Evolutionary conservation across 2,888 invertebrate genomes (phyloP), one percentile per base, ranked within the genome.

Genomic region (Cyclophora punctaria): DNA sequence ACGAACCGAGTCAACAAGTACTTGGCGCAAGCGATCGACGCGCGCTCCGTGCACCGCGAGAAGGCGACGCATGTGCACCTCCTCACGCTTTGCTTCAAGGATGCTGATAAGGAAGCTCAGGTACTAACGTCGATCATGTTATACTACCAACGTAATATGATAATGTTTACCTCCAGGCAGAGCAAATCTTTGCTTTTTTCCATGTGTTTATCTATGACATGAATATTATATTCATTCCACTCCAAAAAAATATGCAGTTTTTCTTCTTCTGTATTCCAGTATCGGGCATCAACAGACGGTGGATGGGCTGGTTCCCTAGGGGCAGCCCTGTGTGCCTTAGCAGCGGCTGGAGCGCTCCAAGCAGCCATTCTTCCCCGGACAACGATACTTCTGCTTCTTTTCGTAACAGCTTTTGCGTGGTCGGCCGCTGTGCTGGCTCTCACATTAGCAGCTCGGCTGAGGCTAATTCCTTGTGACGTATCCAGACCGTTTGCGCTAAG

Each of bases 1-100:
- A 94, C 94, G 41, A 97, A 96, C 85, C 92, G 97, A 62, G 96
- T 97, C 52, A 97, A 97, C 90, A 96, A 96, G 79, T 96, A 95
- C 84, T 90, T 97, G 68, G 94, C 95, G 54, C 96, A 96, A 83
- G 96, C 96, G 37, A 96, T 97, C 65, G 95, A 96, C 76, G 96
- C 96, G 40, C 91, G 97, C 58, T 95, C 95, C 71, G 95, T 97
- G 55, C 96, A 97, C 75, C 91, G 95, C 53, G 96, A 97, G 80
- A 97, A 97, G 83, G 93, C 95, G 34, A 94, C 94, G 48, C 96
- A 97, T 73, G 96, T 97, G 48, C 96, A 96, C 75, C 90, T 95
- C 47, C 83, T 96, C 54, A 96, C 96, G 3, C 87, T 97, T 48
- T 93, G 94, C 73, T 97, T 97, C 78, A 95, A 95, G 70, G 95